Base-by-base conservation (phyloP, 2,888 invertebrate species). In the Zhengitettix transpicula region DNA sequence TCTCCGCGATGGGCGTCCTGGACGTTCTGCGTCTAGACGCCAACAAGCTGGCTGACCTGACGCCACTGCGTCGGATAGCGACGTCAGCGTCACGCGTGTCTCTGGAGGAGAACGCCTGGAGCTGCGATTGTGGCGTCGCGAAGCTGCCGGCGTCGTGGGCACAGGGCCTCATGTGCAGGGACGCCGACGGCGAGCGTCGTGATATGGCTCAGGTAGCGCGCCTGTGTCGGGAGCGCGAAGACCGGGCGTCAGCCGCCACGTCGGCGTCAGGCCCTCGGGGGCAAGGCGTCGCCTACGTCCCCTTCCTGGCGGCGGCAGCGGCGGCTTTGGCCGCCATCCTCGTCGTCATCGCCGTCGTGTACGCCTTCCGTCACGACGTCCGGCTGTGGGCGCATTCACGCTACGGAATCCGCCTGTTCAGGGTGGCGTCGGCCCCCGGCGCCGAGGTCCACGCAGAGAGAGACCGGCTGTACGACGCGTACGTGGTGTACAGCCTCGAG, bases 401-500 rank as follows among this genome's bases (percentile, higher is more conserved):
- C 66, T 92, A 87, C 71, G 88, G 88, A 51, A 77, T 88, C 57
- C 78, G 89, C 67, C 77, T 89, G 9, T 77, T 74, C 51, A 60
- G 61, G 56, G 65, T 81, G 74, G 61, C 65, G 41, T 61, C 65
- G 28, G 64, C 64, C 28, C 61, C 63, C 2, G 53, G 61, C 10
- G 62, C 59, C 12, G 66, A 66, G 40, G 57, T 59, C 17, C 65
- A 62, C 58, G 73, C 78, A 74, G 67, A 77, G 74, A 61, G 74
- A 73, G 74, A 81, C 74, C 75, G 82, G 71, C 73, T 82, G 68
- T 81, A 87, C 78, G 82, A 93, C 72, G 90, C 89, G 61, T 93
- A 92, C 75, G 81, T 93, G 71, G 84, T 89, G 64, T 93, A 92
- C 77, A 87, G 87, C 72, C 82, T 83, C 66, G 81, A 85, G 66